Base-by-base conservation (phyloP, 2,888 invertebrate genomes). In the Hipparchia sbordonii region DNA sequence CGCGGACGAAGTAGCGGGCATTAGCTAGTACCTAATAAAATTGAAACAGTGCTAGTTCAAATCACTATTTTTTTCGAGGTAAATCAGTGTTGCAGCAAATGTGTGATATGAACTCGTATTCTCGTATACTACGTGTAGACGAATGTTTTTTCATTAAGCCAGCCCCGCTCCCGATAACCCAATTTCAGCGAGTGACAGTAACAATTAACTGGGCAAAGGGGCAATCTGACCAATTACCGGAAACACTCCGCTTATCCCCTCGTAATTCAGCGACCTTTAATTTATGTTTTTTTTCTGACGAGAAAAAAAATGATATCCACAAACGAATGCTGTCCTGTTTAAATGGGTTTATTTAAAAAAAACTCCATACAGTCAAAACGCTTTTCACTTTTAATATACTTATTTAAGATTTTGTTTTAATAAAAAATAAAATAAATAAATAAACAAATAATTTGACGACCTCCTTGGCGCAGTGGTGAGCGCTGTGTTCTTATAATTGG, bases 161-260 rank as follows among this genome's bases (percentile, higher is more conserved):
- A n/a, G 3, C 12, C 54, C 5, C 10, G 54, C 54, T 54, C n/a
- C n/a, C 54, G 54, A 54, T 45, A 61, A 61, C 12, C 61, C 45
- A 45, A n/a, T 61, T 61, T 45, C 6, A 45, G 61, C 33, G 59
- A 46, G 61, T 61, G 61, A 45, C 61, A 61, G 45, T 61, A 13
- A 61, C 61, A 46, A 61, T 46, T 61, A 46, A 7, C 61, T n/a
- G n/a, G n/a, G n/a, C 12, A n/a, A 61, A 61, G 61, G n/a, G 12
- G 12, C n/a, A 46, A n/a, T 46, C 61, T 45, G 45, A 2, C 61
- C 61, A 61, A 61, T 46, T 61, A 61, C 61, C 4, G 45, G 61
- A n/a, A 61, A 13, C 46, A 46, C 45, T 46, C 46, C 46, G 61
- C 8, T n/a, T 61, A 61, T 45, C 61, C 46, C 7, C 45, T 13